These are phyloP conservation scores for Platichthys flesus DNA, from an alignment of 2,113 vertebrate genomes.

Conservation along the genomic window DNA sequence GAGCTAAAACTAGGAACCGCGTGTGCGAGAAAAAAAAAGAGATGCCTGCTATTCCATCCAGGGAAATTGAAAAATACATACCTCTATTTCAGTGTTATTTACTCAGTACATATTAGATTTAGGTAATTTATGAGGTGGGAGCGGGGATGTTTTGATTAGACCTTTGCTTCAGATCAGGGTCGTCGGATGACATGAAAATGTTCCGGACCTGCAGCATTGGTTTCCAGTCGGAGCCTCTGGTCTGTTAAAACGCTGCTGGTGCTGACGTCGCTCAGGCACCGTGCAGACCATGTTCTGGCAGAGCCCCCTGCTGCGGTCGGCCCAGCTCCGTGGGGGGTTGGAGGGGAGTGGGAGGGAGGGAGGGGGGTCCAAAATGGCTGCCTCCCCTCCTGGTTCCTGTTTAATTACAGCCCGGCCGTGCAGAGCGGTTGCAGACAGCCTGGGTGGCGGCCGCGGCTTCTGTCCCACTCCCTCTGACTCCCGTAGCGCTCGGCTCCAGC, in stretches of 20 bases:
- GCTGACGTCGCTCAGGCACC: constrained; percentile 16
- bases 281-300: constrained; percentile 19
- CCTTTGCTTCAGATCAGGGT: background rate
- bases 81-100: constrained; percentile 32
- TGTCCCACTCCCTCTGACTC: constrained; percentile 65
- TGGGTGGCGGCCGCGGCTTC: constrained; percentile 72
- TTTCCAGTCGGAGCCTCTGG: background rate
- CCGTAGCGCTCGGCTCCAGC: constrained; percentile 39
- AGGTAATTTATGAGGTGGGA: constrained; percentile 7
- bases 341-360: constrained; percentile 19
- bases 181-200: background rate
- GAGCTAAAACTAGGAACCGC: constrained; percentile 46
- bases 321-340: constrained; percentile 35
- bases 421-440: constrained; percentile 63
- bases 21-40: constrained; percentile 11
- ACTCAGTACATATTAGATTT: constrained; percentile 18
- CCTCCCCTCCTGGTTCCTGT: constrained; percentile 69
- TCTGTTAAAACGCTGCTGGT: constrained; percentile 1
- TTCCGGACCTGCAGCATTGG: background rate
- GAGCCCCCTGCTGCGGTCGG: constrained; percentile 55
- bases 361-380: constrained; percentile 57
- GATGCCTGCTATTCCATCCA: constrained; percentile 33
- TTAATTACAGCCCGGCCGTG: constrained; percentile 78
- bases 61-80: constrained; percentile 28
- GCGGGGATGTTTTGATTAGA: constrained; percentile 2